These are phyloP conservation scores for Drosophila teissieri DNA, from an alignment of 1,140 invertebrate genomes.

Conservation along the genomic window DNA sequence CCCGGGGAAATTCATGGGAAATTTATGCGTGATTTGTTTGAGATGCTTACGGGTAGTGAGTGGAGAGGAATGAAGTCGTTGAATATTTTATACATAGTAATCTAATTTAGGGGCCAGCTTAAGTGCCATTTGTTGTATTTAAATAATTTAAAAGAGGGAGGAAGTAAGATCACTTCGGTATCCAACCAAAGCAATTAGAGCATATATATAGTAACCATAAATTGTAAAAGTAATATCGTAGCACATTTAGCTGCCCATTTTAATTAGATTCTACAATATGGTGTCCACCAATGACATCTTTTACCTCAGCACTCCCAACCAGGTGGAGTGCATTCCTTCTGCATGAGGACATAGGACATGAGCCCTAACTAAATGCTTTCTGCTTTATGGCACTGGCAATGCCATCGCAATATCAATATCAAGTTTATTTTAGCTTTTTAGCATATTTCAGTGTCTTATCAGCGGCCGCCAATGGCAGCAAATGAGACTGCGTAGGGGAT, in stretches of 20 bases:
- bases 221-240: background rate
- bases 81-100: conserved; percentile 10
- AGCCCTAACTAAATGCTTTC: conserved; percentile 61
- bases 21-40: conserved; percentile 41
- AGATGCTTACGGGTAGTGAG: conserved; percentile 14
- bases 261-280: background rate
- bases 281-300: conserved; percentile 6
- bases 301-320: too few species aligned
- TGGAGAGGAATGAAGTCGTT: conserved; percentile 35
- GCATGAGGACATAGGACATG: conserved; percentile 1
- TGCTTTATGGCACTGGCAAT: conserved; percentile 72
- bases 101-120: conserved; percentile 1
- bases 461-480: conserved; percentile 62
- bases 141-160: background rate
- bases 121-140: background rate
- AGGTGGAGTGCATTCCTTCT: background rate
- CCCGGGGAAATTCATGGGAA: conserved; percentile 10
- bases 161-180: too few species aligned
- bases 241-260: background rate
- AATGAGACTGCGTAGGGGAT: conserved; percentile 51
- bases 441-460: conserved; percentile 80
- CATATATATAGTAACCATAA: background rate
- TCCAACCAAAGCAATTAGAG: too few species aligned
- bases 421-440: conserved; percentile 74
- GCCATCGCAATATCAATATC: conserved; percentile 73